These are phyloP conservation scores for Caenorhabditis panamensis DNA, from an alignment of 2,888 invertebrate genomes.

Conservation along the genomic window DNA sequence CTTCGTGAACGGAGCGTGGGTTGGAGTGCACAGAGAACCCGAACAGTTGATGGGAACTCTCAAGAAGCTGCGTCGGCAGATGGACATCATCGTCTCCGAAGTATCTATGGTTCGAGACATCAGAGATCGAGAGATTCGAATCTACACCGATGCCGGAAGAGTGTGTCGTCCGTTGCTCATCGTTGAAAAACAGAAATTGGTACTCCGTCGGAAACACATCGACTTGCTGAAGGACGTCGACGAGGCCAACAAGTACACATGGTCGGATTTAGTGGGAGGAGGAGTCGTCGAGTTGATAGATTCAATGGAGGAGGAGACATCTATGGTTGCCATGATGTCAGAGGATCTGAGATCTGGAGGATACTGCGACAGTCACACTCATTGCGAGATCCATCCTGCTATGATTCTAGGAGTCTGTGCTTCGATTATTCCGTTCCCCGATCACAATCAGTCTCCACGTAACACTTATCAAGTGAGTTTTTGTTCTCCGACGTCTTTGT, in stretches of 20 bases:
- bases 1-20: constrained; percentile 99
- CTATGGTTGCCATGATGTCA: constrained; percentile 99
- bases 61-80: constrained; percentile 95
- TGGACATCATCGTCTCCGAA: constrained; percentile 99
- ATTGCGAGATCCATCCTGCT: constrained; percentile 99
- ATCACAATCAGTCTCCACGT: constrained; percentile 97
- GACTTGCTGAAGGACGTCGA: constrained; percentile 89
- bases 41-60: constrained; percentile 98
- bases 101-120: constrained; percentile 98
- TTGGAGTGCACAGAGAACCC: constrained; percentile 92
- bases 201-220: constrained; percentile 90
- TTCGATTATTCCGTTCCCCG: constrained; percentile 99
- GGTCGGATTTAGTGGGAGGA: constrained; percentile 85
- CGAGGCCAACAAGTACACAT: constrained; percentile 77
- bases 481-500: too few species aligned
- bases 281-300: constrained; percentile 99
- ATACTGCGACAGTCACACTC: constrained; percentile 99
- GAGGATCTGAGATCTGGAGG: constrained; percentile 94
- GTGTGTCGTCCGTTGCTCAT: constrained; percentile 98
- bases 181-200: constrained; percentile 91
- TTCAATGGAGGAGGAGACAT: constrained; percentile 92
- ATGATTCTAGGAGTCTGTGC: constrained; percentile 99
- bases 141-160: constrained; percentile 98
- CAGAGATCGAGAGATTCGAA: constrained; percentile 97
- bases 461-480: constrained; percentile 90